Conservation (phyloP, 1,140 invertebrate species). For the Contarinia nasturtii region DNA sequence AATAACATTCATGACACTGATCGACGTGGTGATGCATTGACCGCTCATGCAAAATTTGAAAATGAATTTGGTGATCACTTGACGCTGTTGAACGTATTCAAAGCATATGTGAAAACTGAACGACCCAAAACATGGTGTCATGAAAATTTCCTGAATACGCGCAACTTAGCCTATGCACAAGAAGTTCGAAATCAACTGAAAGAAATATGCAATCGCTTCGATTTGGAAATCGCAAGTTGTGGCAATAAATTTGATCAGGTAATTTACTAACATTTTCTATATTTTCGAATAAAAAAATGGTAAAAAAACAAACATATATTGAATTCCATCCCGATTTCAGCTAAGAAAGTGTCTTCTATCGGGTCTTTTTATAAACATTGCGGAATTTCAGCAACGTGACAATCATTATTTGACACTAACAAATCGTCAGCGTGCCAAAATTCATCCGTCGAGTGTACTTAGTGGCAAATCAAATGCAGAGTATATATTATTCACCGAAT, state of each 20-base stretch:
- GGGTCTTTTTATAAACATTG: constrained; percentile 77
- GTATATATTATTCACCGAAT: constrained; percentile 75
- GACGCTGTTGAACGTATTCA: constrained; percentile 77
- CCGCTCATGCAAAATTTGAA: constrained; percentile 59
- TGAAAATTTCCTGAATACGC: constrained; percentile 72
- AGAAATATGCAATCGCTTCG: constrained; percentile 50
- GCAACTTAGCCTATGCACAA: constrained; percentile 65
- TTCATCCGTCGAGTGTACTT: constrained; percentile 22
- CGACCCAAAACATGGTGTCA: constrained; percentile 53
- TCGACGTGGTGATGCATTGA: constrained; percentile 44
- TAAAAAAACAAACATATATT: no score
- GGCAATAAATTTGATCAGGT: constrained; percentile 46
- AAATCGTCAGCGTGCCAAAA: constrained; percentile 13
- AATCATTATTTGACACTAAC: constrained; percentile 52
- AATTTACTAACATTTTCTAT: not conserved
- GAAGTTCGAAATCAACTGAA: constrained; percentile 69
- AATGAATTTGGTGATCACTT: constrained; percentile 83
- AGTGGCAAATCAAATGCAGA: constrained; percentile 40
- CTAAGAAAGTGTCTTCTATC: constrained; percentile 60
- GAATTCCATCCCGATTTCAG: constrained; percentile 9
- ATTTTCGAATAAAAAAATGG: no score
- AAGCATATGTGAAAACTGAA: constrained; percentile 49
- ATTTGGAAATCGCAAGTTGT: constrained; percentile 50
- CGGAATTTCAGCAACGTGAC: constrained; percentile 65
- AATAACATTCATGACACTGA: constrained; percentile 25